These are phyloP conservation scores for Pseudopodoces humilis DNA, from an alignment of 2,113 vertebrate species.

Conservation along the genomic window DNA sequence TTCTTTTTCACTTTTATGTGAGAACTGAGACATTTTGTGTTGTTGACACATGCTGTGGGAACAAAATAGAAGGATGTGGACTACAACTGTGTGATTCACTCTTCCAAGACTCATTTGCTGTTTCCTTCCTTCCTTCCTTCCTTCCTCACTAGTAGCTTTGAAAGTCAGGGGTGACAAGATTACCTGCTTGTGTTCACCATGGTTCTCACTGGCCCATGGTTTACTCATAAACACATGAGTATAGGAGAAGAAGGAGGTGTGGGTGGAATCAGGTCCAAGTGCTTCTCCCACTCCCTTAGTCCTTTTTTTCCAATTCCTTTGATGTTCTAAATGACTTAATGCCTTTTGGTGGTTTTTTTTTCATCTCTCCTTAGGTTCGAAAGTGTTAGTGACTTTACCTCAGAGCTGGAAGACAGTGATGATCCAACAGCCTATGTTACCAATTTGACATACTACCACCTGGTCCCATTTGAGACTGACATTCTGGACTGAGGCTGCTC, in stretches of 20 bases:
- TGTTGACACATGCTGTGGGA: neutral
- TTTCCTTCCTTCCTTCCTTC: neutral
- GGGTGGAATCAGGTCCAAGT: neutral
- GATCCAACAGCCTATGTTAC: slow-evolving; percentile 92
- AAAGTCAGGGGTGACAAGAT: neutral
- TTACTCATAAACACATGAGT: neutral
- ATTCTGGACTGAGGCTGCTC: slow-evolving; percentile 87
- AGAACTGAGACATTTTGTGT: neutral
- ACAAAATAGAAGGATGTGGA: neutral
- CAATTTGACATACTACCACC: slow-evolving; percentile 96
- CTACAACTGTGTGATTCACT: neutral
- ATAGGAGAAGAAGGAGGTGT: neutral
- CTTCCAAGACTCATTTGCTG: neutral
- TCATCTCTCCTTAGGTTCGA: slow-evolving; percentile 80
- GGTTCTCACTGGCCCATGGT: neutral
- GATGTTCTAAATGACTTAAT: neutral
- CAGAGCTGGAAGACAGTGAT: slow-evolving; percentile 81
- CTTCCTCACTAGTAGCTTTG: neutral
- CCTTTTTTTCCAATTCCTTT: neutral
- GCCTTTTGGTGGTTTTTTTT: neutral
- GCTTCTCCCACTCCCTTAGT: neutral
- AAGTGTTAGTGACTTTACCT: slow-evolving; percentile 82
- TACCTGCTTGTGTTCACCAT: neutral
- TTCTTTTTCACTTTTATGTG: neutral
- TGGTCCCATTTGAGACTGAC: slow-evolving; percentile 96